A percentile compares a stretch with the other conserved stretches of the same genome.
These are phyloP conservation scores for Amphimedon queenslandica DNA, from an alignment of 37 sponge, comb jelly and placozoan species.

Conservation along the genomic window DNA sequence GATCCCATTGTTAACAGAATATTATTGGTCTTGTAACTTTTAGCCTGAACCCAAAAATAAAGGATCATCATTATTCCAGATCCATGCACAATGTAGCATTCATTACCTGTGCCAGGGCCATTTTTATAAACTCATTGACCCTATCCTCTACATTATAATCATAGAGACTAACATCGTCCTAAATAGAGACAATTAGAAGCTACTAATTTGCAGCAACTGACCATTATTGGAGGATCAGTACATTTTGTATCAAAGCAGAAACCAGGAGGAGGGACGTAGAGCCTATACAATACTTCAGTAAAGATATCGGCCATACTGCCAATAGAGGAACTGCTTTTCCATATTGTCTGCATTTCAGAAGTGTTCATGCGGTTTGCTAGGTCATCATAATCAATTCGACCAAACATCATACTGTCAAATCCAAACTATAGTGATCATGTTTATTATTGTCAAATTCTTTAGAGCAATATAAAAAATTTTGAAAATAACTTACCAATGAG, in stretches of 20 bases:
- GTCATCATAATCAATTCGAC: conserved; percentile 89
- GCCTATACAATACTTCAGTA: conserved; percentile 70
- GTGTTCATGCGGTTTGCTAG: conserved; percentile 26
- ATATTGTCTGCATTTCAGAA: conserved; percentile 68
- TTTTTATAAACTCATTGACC: conserved; percentile 44
- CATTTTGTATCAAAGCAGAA: conserved; percentile 85
- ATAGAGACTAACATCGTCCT: conserved; percentile 69
- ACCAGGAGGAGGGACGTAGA: conserved; percentile 81
- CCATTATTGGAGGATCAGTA: conserved; percentile 60
- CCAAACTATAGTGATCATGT: no score
- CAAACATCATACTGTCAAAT: conserved; percentile 85
- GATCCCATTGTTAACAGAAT: conserved; percentile 96
- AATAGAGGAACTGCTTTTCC: conserved; percentile 66
- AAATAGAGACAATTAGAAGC: not conserved
- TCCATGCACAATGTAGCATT: not conserved
- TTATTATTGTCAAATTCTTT: no score
- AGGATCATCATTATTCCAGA: not conserved
- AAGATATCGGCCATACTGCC: conserved; percentile 68
- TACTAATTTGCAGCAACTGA: no score
- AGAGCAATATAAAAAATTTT: no score
- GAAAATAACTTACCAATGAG: no score
- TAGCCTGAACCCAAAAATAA: conserved; percentile 3
- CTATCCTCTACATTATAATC: conserved; percentile 72
- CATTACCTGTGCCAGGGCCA: conserved; percentile 7
- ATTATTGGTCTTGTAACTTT: conserved; percentile 61